phyloP scores from a whole-genome alignment of 1,140 invertebrate genomes.

The Pogonus chalceus region DNA sequence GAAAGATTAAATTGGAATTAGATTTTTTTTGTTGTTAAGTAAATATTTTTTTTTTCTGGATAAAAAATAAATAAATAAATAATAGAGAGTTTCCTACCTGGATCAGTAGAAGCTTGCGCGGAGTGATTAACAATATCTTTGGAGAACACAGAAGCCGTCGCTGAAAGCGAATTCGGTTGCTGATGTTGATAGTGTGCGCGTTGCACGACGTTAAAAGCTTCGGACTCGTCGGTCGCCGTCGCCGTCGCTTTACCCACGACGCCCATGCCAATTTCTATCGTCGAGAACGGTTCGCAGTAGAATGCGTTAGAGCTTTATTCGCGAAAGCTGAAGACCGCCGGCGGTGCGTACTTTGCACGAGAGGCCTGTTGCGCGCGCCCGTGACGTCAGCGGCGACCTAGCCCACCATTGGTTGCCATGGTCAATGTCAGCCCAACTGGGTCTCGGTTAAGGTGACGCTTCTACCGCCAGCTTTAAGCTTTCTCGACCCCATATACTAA shows the following conservation, averaged over 20 bases:
- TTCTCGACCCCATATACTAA: background rate
- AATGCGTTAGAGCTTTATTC: too few relatives aligned
- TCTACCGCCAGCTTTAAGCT: conserved; percentile 16
- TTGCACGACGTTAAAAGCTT: too few relatives aligned
- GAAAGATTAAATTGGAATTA: too few relatives aligned
- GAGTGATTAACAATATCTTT: conserved; percentile 39
- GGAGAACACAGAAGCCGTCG: conserved; percentile 31
- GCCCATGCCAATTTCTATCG: conserved; percentile 31
- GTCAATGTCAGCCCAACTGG: conserved; percentile 36
- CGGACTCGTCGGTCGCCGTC: conserved; percentile 32
- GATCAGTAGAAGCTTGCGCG: conserved; percentile 14
- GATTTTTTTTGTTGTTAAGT: too few relatives aligned
- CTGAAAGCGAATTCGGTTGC: conserved; percentile 15
- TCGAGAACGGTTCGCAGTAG: conserved; percentile 10
- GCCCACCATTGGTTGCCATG: conserved; percentile 30
- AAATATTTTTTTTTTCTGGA: too few relatives aligned
- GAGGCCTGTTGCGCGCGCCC: conserved; percentile 16
- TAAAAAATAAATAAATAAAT: too few relatives aligned
- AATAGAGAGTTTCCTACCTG: too few relatives aligned
- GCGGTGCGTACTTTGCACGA: conserved; percentile 12
- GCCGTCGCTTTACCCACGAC: conserved; percentile 36
- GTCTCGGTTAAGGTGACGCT: conserved; percentile 37
- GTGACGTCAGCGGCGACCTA: conserved; percentile 28
- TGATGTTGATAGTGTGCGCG: background rate
- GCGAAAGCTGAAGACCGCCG: background rate